A percentile compares a stretch with the other conserved stretches of the same genome.
These are phyloP conservation scores for Sphaerophoria taeniata DNA, from an alignment of 2,888 invertebrate genomes.

Conservation along the genomic window DNA sequence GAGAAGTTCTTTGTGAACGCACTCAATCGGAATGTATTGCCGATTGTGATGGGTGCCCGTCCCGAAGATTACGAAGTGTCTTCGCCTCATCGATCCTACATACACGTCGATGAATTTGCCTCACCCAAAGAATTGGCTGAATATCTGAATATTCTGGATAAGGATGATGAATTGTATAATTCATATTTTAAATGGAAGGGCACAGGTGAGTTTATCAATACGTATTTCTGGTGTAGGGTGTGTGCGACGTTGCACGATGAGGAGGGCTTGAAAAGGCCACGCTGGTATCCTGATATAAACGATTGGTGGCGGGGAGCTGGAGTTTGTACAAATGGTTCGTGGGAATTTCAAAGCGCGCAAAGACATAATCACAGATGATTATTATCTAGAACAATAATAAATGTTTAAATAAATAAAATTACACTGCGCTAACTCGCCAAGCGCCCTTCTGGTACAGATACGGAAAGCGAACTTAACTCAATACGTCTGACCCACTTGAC, in stretches of 20 bases:
- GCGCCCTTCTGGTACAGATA: too few species aligned
- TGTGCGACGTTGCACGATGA: conserved; percentile 85
- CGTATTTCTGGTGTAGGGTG: conserved; percentile 89
- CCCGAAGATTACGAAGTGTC: conserved; percentile 94
- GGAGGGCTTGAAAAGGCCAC: conserved; percentile 80
- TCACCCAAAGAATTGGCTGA: conserved; percentile 93
- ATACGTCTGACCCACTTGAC: too few species aligned
- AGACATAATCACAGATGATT: conserved; percentile 82
- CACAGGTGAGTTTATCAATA: conserved; percentile 97
- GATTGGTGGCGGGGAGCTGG: conserved; percentile 95
- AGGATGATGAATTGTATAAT: conserved; percentile 95
- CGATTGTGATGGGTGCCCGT: conserved; percentile 98
- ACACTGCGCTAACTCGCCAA: too few species aligned
- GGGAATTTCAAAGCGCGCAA: conserved; percentile 84
- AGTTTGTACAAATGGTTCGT: conserved; percentile 90
- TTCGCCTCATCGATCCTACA: conserved; percentile 95
- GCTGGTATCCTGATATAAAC: conserved; percentile 88
- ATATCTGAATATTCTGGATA: conserved; percentile 92
- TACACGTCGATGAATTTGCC: conserved; percentile 97
- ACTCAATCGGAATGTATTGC: conserved; percentile 92
- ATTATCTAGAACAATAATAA: too few species aligned
- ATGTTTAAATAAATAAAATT: too few species aligned
- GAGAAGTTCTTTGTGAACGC: conserved; percentile 99
- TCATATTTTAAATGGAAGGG: conserved; percentile 97
- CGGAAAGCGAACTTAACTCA: too few species aligned